Base-by-base conservation (phyloP, 23 tunicate genomes). In the Styela clava region DNA sequence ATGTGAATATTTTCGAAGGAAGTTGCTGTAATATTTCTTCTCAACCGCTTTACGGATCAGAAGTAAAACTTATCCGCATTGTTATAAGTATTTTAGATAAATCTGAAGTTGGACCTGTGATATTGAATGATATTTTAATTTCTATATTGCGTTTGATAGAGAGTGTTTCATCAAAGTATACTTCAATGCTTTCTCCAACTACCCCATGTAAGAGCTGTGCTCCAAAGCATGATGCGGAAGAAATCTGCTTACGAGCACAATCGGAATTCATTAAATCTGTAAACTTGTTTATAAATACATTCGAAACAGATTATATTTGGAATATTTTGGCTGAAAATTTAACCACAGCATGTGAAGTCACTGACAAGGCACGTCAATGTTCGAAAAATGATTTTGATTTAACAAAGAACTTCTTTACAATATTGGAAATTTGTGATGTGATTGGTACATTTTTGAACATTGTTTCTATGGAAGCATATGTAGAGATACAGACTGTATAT, bases 31-130 rank as follows among this genome's bases (percentile, higher is more conserved):
- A 22, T 5, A n/a, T 20, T 1, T 0, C 81, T 26, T 25, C 16
- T 70, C 52, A 44, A 1, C 37, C 64, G 26, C 21, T 16, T 1
- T 44, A 16, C 0, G 81, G 81, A 16, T 18, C 26, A 29, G 81
- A 76, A 37, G 65, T 76, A 19, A 37, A 25, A 16, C 36, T 76
- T 22, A 20, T 87, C 1, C 63, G 81, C 19, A 26, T 93, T 21
- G 26, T 93, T 52, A 79, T 77, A 1, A 93, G 87, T 76, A 34
- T 93, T 19, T 81, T 93, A 68, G 98, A 93, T 83, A 93, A 93
- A 51, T 35, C 89, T 3, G 98, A 93, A 69, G 73, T 93, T 61
- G 98, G 98, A 12, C 89, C 94, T 21, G 64, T 84, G 12, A 56
- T 93, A 3, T 64, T 93, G 33, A 91, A 93, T 19, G 86, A 84